Evolutionary conservation across 1,140 invertebrate species (phyloP).

Genomic region (Odontomachus brunneus): DNA sequence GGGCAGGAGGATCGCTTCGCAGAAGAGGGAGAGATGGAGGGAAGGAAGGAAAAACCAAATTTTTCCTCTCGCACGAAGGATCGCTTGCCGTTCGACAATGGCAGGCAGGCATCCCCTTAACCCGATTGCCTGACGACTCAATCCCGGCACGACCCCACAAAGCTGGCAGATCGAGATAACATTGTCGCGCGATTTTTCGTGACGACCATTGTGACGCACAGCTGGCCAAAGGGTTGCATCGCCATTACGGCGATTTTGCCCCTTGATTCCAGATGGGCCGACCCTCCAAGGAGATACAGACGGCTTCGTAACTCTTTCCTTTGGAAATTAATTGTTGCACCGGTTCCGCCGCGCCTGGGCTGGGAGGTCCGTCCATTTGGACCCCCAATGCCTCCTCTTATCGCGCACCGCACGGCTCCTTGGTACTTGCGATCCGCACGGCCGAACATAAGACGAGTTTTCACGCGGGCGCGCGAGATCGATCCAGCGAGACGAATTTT

Average conservation of each 20-base stretch:
- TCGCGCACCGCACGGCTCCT: constrained; percentile 5
- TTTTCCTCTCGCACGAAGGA: constrained; percentile 29
- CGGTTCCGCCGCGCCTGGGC: constrained; percentile 14
- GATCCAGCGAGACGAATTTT: constrained; percentile 49
- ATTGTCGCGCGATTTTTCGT: constrained; percentile 73
- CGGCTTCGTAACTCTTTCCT: constrained; percentile 67
- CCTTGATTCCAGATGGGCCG: constrained; percentile 53
- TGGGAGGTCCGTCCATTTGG: background rate
- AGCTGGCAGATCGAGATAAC: constrained; percentile 75
- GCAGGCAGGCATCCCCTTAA: constrained; percentile 37
- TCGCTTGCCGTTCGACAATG: constrained; percentile 32
- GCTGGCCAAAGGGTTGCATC: constrained; percentile 69
- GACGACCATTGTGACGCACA: constrained; percentile 69
- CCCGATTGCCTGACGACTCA: constrained; percentile 69
- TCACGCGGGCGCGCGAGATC: background rate
- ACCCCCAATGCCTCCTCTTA: constrained; percentile 26
- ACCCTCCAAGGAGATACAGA: constrained; percentile 58
- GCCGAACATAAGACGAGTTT: constrained; percentile 44
- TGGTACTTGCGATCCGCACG: background rate
- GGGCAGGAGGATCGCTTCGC: background rate
- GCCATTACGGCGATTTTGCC: constrained; percentile 71
- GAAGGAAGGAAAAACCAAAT: constrained; percentile 6
- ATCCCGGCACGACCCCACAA: constrained; percentile 58
- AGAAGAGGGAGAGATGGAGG: background rate
- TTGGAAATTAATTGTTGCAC: constrained; percentile 66